These are phyloP conservation scores for Drosophila bocqueti DNA, from an alignment of 1,140 invertebrate species.

Conservation along the genomic window DNA sequence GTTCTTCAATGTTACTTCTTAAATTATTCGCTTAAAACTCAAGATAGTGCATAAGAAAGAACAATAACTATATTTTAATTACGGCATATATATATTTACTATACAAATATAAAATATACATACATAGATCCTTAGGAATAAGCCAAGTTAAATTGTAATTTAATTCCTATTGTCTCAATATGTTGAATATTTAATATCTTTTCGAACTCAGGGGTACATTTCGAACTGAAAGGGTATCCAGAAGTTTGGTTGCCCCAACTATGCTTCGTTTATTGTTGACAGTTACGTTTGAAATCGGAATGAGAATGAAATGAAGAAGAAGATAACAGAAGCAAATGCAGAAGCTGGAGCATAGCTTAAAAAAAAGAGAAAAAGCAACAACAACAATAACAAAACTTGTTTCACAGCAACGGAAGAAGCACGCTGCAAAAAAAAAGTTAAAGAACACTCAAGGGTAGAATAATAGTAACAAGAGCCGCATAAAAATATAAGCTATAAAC, in stretches of 20 bases:
- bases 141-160: too few species aligned
- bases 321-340: constrained; percentile 31
- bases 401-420: constrained; percentile 63
- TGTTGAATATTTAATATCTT: not conserved
- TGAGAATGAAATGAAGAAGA: constrained; percentile 26
- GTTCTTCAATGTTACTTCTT: too few species aligned
- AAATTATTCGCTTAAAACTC: too few species aligned
- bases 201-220: too few species aligned
- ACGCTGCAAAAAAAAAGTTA: constrained; percentile 27
- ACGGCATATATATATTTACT: too few species aligned
- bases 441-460: constrained; percentile 19
- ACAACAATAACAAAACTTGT: constrained; percentile 51
- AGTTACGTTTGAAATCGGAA: constrained; percentile 49
- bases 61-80: too few species aligned
- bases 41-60: too few species aligned
- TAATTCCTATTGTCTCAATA: not conserved
- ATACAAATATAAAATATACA: too few species aligned
- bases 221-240: not conserved
- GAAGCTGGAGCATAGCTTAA: constrained; percentile 51
- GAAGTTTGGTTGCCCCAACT: not conserved
- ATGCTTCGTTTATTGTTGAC: constrained; percentile 22
- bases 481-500: not conserved
- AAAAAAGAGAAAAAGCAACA: not conserved
- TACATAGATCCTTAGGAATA: too few species aligned
- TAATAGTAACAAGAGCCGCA: constrained; percentile 3